A percentile compares a stretch with the other conserved stretches of the same genome.
Conservation (phyloP, 2,888 invertebrate species). For the Drosophila neotestacea region DNA sequence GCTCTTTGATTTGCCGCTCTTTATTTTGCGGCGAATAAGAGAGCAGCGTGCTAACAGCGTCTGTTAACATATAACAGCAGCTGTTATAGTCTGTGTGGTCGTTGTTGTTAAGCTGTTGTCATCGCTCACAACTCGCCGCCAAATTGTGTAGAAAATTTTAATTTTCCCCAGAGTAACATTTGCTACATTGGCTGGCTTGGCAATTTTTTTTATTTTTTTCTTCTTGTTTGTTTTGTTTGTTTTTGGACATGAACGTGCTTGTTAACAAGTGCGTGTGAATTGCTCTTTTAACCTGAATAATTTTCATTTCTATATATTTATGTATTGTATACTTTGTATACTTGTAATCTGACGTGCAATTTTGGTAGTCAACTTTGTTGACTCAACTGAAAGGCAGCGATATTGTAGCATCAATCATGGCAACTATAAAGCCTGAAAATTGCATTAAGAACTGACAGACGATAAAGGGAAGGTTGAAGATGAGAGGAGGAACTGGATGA, state of each 20-base stretch:
- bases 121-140: conserved; percentile 25
- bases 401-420: conserved; percentile 64
- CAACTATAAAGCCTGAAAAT: conserved; percentile 34
- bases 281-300: conserved; percentile 19
- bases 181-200: conserved; percentile 38
- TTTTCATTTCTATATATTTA: conserved; percentile 6
- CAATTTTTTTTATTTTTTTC: conserved; percentile 22
- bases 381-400: conserved; percentile 24
- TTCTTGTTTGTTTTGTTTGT: conserved; percentile 21
- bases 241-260: conserved; percentile 37
- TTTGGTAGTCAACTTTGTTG: conserved; percentile 12
- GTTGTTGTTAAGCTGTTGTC: conserved; percentile 14
- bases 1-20: conserved; percentile 33
- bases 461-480: background rate
- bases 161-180: conserved; percentile 70
- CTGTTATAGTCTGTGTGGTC: background rate
- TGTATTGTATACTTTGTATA: background rate
- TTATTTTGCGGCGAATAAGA: conserved; percentile 2
- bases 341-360: conserved; percentile 8
- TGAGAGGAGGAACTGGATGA: background rate
- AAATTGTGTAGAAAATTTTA: conserved; percentile 75
- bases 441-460: conserved; percentile 23
- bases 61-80: conserved; percentile 26
- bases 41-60: conserved; percentile 11
- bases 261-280: conserved; percentile 50